Base-by-base conservation (phyloP, 2,888 invertebrate species). In the Orchesella flavescens region DNA sequence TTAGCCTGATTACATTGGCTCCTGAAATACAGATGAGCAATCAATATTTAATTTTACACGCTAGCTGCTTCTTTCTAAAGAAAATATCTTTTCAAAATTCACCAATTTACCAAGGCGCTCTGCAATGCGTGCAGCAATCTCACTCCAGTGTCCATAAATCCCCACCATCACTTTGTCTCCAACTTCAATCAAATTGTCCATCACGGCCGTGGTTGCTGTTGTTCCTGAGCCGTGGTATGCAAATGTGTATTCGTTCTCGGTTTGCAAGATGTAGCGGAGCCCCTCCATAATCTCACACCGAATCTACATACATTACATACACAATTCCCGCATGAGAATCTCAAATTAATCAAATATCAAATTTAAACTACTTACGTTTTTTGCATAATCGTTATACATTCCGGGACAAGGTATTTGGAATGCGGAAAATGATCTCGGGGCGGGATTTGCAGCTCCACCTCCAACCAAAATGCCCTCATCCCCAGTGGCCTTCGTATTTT, bases 231-330 rank as follows among this genome's bases (percentile, higher is more conserved):
- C 94, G 88, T 95, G 95, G 59, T 97, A 91, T 34, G 95, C 95
- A 87, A 97, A 92, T 0, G 96, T 96, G 84, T 95, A 91, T 19
- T 92, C 91, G 89, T 95, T 96, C 66, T 91, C 92, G 0, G 97
- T 97, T 92, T 97, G 97, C 89, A 97, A 97, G 10, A 94, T 91
- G 89, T 97, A 97, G 89, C 94, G 93, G 34, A 97, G 91, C 4
- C 96, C 96, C 77, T 92, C 92, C 89, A 95, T 94, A 69, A 95
- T 93, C 86, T 96, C 96, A 86, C 94, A 94, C 92, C 96, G 93
- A 9, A 95, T 93, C 95, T 96, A 90, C 13, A 89, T n/a, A n/a
- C n/a, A n/a, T n/a, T n/a, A n/a, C n/a, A n/a, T n/a, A n/a, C n/a
- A n/a, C n/a, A n/a, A n/a, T n/a, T n/a, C n/a, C n/a, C n/a, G n/a